These are phyloP conservation scores for Papilio gigon DNA, from an alignment of 2,888 invertebrate genomes.

Conservation along the genomic window DNA sequence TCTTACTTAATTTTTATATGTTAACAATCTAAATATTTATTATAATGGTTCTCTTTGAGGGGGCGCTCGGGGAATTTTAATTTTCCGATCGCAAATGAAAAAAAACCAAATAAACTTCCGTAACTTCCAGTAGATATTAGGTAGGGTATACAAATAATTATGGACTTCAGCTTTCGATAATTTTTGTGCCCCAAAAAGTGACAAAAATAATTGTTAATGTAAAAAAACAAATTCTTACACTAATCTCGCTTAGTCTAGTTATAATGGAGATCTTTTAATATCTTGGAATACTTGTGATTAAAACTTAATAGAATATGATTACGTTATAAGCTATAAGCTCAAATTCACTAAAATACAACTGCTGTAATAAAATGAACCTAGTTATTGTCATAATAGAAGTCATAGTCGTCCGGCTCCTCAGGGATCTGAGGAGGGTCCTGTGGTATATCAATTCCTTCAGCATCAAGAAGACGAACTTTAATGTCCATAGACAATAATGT, in stretches of 20 bases:
- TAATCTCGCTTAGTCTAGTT: slow-evolving; percentile 28
- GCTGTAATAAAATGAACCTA: slow-evolving; percentile 55
- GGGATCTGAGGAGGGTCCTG: slow-evolving; percentile 96
- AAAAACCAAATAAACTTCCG: too few relatives aligned
- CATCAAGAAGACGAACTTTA: slow-evolving; percentile 94
- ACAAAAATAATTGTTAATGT: background rate
- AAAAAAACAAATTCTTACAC: slow-evolving; percentile 20
- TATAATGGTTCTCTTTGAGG: too few relatives aligned
- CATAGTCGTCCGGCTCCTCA: slow-evolving; percentile 95
- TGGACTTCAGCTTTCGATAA: too few relatives aligned
- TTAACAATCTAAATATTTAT: background rate
- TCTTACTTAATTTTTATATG: background rate
- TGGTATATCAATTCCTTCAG: slow-evolving; percentile 97
- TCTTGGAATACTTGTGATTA: slow-evolving; percentile 40
- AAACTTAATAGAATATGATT: slow-evolving; percentile 42
- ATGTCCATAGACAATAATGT: slow-evolving; percentile 97
- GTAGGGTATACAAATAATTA: too few relatives aligned
- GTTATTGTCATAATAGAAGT: slow-evolving; percentile 90
- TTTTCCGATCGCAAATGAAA: too few relatives aligned
- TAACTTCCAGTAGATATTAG: too few relatives aligned
- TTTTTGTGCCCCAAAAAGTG: too few relatives aligned
- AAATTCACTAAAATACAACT: slow-evolving; percentile 36
- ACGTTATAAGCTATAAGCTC: slow-evolving; percentile 40
- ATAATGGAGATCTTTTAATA: slow-evolving; percentile 41
- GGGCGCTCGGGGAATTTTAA: too few relatives aligned